Evolutionary conservation across 2,888 invertebrate species (phyloP).

Genomic region (Harpalus rubripes): DNA sequence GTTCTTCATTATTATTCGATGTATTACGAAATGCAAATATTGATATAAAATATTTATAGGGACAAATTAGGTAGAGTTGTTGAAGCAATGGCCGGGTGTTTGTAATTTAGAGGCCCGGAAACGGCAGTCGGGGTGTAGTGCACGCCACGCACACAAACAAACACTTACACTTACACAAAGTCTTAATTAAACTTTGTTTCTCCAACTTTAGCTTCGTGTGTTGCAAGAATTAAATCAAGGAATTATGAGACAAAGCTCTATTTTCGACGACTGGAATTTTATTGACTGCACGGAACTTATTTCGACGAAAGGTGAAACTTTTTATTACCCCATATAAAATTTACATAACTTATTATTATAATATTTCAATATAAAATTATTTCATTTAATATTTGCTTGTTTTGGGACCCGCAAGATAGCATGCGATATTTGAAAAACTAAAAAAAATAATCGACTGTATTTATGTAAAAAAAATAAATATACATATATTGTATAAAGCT

Average conservation of each 20-base stretch:
- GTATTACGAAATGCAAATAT: background rate
- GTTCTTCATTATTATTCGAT: background rate
- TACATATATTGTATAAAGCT: too few species aligned
- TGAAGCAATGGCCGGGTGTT: conserved; percentile 1
- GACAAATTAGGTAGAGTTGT: background rate
- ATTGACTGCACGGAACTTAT: conserved; percentile 14
- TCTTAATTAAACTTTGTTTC: conserved; percentile 63
- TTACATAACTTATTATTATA: too few species aligned
- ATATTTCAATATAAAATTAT: too few species aligned
- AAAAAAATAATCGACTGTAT: too few species aligned
- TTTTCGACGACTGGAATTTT: conserved; percentile 31
- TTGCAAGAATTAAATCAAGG: conserved; percentile 61
- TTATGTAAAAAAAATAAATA: too few species aligned
- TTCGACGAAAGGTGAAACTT: too few species aligned
- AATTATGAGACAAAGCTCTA: conserved; percentile 61
- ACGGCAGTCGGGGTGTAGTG: conserved; percentile 29
- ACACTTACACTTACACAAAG: conserved; percentile 47
- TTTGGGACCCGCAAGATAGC: too few species aligned
- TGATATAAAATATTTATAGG: background rate
- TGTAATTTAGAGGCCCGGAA: conserved; percentile 46
- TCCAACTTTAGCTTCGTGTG: conserved; percentile 56
- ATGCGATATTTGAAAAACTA: too few species aligned
- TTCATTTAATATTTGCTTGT: too few species aligned
- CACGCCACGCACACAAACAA: conserved; percentile 27
- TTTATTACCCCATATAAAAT: too few species aligned